phyloP scores from a whole-genome alignment of 2,888 invertebrate species.

The Apomyelois bistriatella region DNA sequence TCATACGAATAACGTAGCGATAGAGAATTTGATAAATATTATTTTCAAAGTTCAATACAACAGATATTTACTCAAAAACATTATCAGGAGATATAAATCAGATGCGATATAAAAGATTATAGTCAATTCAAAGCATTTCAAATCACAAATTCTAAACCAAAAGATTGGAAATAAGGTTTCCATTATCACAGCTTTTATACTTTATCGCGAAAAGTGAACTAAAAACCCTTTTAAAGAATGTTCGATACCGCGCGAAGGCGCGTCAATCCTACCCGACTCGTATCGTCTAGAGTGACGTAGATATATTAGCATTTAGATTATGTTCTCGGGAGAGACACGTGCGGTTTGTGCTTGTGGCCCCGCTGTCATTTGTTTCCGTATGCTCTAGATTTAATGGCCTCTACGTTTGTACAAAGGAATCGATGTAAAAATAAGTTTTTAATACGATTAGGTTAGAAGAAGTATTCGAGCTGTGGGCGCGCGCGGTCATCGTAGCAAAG shows the following conservation, averaged over 20 bases:
- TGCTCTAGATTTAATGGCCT: neutral
- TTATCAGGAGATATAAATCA: neutral
- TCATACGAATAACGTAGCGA: neutral
- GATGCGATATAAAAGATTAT: neutral
- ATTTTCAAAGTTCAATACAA: neutral
- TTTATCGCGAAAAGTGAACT: slow-evolving; percentile 1
- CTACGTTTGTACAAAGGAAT: slow-evolving; percentile 23
- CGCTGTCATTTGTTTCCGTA: slow-evolving; percentile 34
- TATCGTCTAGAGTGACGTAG: slow-evolving; percentile 39
- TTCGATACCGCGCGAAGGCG: slow-evolving; percentile 23
- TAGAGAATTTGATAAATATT: neutral
- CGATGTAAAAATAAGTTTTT: neutral
- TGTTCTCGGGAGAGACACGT: slow-evolving; percentile 50
- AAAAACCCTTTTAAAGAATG: slow-evolving; percentile 9
- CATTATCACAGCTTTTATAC: neutral
- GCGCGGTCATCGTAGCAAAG: too few relatives aligned
- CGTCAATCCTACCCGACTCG: slow-evolving; percentile 30
- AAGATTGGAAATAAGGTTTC: neutral
- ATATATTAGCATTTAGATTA: slow-evolving; percentile 73
- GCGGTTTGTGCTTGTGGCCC: slow-evolving; percentile 31
- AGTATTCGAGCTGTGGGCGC: too few relatives aligned
- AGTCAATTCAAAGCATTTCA: neutral
- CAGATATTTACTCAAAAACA: too few relatives aligned
- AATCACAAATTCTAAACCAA: neutral
- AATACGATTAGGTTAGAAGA: too few relatives aligned